A percentile compares a stretch with the other conserved stretches of the same genome.
Evolutionary conservation across 2,113 vertebrate genomes (phyloP).

Genomic region (Poicephalus meyeri): DNA sequence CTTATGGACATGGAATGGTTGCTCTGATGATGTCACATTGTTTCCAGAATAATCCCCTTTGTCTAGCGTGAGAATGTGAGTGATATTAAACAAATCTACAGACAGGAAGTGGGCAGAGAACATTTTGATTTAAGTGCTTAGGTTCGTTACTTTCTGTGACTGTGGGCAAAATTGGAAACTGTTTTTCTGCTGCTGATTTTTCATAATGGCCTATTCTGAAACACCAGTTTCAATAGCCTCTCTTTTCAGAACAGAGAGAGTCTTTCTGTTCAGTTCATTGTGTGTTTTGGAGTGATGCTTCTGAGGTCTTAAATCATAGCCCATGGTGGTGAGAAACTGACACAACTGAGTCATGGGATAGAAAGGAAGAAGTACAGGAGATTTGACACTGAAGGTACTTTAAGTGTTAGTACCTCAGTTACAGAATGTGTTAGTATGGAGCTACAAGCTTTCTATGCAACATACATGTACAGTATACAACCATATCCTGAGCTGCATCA

Average conservation of each 20-base stretch:
- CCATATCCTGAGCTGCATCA: too few species aligned
- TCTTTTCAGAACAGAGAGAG: not conserved
- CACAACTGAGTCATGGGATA: not conserved
- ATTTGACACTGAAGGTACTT: not conserved
- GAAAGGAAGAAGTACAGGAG: not conserved
- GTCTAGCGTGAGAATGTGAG: not conserved
- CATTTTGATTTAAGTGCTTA: not conserved
- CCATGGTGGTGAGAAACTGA: not conserved
- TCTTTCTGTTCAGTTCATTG: not conserved
- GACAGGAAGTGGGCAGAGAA: not conserved
- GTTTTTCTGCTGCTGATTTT: not conserved
- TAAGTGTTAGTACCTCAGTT: not conserved
- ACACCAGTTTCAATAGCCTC: not conserved
- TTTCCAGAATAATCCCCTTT: not conserved
- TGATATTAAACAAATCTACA: not conserved
- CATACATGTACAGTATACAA: too few species aligned
- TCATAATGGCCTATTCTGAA: not conserved
- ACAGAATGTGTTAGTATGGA: not conserved
- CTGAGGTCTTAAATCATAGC: not conserved
- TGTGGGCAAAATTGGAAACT: not conserved
- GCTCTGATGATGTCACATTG: not conserved
- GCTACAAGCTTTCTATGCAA: not conserved
- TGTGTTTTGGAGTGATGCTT: not conserved
- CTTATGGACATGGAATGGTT: not conserved
- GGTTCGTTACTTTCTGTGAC: not conserved